A percentile compares a stretch with the other conserved stretches of the same genome.
These are phyloP conservation scores for Ia io DNA, from an alignment of 2,113 vertebrate genomes.

Conservation along the genomic window DNA sequence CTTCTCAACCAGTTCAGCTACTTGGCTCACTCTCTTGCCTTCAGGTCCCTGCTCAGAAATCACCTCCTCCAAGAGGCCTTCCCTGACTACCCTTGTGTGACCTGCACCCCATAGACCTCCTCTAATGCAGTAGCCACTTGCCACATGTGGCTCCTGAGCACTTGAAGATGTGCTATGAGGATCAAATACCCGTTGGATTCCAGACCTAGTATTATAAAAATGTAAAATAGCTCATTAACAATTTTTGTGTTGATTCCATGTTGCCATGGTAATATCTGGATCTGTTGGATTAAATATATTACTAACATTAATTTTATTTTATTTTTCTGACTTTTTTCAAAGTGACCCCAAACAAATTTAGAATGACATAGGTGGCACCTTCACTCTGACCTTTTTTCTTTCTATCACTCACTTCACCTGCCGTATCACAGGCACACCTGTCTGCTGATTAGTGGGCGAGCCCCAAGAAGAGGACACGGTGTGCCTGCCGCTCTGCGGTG, in stretches of 20 bases:
- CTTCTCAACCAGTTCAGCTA: background rate
- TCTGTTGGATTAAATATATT: background rate
- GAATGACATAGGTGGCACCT: background rate
- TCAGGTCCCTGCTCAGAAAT: background rate
- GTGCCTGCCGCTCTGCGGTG: too few relatives aligned
- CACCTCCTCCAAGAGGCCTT: background rate
- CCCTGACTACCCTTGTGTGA: background rate
- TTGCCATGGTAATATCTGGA: background rate
- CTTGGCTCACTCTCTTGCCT: background rate
- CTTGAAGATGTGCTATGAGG: background rate
- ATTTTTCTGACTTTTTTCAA: background rate
- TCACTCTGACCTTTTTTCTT: background rate
- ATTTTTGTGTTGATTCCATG: background rate
- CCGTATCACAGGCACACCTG: fast-evolving
- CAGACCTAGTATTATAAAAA: background rate
- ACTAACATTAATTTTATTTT: background rate
- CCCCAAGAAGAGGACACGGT: background rate
- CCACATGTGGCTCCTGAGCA: fast-evolving
- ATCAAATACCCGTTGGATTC: background rate
- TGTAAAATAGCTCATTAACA: background rate
- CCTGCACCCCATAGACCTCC: background rate
- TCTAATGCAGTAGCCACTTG: background rate
- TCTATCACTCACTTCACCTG: background rate
- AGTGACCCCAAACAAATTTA: fast-evolving
- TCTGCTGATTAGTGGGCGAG: too few relatives aligned